Evolutionary conservation across 2,797 vertebrate genomes (phyloP).

Genomic region (Pagetopsis macropterus): DNA sequence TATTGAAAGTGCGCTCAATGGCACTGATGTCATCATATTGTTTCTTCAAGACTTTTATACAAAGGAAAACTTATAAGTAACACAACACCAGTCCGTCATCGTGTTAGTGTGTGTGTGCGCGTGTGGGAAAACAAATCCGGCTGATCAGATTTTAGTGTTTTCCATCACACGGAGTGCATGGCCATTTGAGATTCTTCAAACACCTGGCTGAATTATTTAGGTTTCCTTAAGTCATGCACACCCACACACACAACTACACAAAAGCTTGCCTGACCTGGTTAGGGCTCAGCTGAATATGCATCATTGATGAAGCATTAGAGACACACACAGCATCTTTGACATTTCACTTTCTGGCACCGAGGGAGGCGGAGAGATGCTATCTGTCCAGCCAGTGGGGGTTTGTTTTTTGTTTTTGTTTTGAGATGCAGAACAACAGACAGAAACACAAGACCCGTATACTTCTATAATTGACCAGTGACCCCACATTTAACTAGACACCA

Average conservation of each 20-base stretch:
- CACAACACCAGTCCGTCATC: constrained; percentile 55
- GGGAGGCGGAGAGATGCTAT: constrained; percentile 46
- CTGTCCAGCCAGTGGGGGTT: constrained; percentile 29
- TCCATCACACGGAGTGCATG: constrained; percentile 80
- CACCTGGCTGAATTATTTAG: constrained; percentile 78
- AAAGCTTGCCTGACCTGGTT: constrained; percentile 71
- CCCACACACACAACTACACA: constrained; percentile 46
- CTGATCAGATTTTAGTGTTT: constrained; percentile 86
- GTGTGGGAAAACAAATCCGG: constrained; percentile 82
- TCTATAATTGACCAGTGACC: constrained; percentile 23
- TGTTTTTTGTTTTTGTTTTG: constrained; percentile 32
- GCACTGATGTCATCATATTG: constrained; percentile 11
- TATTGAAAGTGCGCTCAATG: constrained; percentile 35
- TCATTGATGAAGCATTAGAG: constrained; percentile 71
- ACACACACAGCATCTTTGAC: constrained; percentile 67
- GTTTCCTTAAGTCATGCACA: constrained; percentile 76
- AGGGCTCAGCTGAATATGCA: constrained; percentile 66
- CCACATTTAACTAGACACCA: constrained; percentile 54
- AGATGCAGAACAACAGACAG: constrained; percentile 40
- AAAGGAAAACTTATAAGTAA: constrained; percentile 68
- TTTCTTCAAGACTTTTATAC: constrained; percentile 34
- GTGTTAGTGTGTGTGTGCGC: constrained; percentile 16
- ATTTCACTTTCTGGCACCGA: constrained; percentile 76
- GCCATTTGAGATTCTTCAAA: constrained; percentile 84
- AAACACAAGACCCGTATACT: constrained; percentile 56